Conservation (phyloP, 2,797 vertebrate species). For the Triplophysa bombifrons region DNA sequence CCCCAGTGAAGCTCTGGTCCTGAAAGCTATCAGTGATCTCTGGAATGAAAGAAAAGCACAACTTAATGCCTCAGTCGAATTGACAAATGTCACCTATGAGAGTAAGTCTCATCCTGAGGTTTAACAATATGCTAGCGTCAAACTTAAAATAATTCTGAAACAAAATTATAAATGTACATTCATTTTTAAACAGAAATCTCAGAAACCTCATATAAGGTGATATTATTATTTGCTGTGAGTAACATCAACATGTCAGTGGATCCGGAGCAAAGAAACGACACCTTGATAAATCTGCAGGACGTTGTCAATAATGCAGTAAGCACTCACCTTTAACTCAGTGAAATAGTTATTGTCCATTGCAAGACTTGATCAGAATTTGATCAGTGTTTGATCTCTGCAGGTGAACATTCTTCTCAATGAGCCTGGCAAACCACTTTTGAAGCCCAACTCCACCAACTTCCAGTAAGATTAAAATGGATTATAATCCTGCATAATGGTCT, state of each 20-base stretch:
- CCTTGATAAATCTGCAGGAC: background rate
- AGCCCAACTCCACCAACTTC: background rate
- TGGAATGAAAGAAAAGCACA: background rate
- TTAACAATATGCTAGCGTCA: too few species aligned
- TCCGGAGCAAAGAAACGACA: background rate
- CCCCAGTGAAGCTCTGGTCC: slow-evolving; percentile 25
- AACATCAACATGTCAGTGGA: slow-evolving; percentile 2
- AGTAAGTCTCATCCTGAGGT: background rate
- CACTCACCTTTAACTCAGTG: background rate
- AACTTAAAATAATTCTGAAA: background rate
- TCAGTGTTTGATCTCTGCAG: background rate
- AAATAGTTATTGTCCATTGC: background rate
- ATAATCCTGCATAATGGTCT: background rate
- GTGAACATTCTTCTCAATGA: slow-evolving; percentile 28
- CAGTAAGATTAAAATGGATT: background rate
- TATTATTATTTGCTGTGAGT: background rate
- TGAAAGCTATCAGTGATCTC: background rate
- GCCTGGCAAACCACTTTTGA: background rate
- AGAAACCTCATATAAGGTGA: background rate
- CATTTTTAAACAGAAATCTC: background rate
- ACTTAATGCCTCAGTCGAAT: background rate
- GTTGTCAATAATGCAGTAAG: background rate
- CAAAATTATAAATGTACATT: too few species aligned
- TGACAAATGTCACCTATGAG: slow-evolving; percentile 23
- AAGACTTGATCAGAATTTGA: background rate